These are phyloP conservation scores for Lerista edwardsae DNA, from an alignment of 2,797 vertebrate genomes.

Conservation along the genomic window DNA sequence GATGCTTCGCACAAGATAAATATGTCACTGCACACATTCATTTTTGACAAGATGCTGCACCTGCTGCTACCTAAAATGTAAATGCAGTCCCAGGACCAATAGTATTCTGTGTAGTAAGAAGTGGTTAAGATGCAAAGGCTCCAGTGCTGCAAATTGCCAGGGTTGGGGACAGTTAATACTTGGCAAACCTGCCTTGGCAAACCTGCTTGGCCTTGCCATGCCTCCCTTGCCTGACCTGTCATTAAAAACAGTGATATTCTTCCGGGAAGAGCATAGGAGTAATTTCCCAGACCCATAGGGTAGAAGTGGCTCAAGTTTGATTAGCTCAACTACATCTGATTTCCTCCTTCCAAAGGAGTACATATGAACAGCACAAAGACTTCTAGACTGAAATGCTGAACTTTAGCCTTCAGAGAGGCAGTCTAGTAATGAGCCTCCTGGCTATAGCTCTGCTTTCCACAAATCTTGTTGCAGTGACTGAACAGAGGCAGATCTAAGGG, in stretches of 20 bases:
- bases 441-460: neutral
- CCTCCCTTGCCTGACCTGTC: neutral
- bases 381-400: neutral
- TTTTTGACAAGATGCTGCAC: too few relatives aligned
- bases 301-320: neutral
- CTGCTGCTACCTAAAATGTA: neutral
- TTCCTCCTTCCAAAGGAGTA: neutral
- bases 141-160: neutral
- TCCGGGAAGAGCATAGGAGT: neutral
- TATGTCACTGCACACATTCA: neutral
- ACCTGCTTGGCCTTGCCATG: neutral
- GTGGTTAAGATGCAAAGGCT: neutral
- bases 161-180: neutral
- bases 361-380: neutral
- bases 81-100: neutral
- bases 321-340: neutral
- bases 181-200: neutral
- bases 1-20: neutral
- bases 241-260: neutral
- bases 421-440: neutral
- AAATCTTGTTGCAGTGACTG: too few relatives aligned
- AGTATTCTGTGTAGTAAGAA: neutral
- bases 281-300: neutral
- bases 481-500: too few relatives aligned
- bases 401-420: neutral